Conservation (phyloP, 2,888 invertebrate species). For the Cistogaster globosa region DNA sequence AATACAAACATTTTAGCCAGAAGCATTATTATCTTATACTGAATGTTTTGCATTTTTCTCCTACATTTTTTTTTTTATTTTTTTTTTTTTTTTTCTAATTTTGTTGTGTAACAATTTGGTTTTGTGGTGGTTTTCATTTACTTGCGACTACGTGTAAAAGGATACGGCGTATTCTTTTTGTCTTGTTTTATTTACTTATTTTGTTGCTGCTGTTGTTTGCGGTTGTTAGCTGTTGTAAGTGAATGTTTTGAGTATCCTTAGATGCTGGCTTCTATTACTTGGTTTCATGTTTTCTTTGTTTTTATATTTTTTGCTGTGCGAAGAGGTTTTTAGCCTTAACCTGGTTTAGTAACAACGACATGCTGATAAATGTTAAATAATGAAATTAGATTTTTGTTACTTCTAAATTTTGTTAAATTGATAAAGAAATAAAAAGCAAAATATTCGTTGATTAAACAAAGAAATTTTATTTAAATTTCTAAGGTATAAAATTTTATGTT, state of each 20-base stretch:
- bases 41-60: conserved; percentile 4
- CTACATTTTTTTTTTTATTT: neutral
- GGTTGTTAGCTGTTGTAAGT: conserved; percentile 32
- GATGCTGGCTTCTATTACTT: conserved; percentile 39
- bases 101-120: conserved; percentile 34
- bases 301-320: neutral
- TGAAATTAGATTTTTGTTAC: conserved; percentile 30
- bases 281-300: conserved; percentile 20
- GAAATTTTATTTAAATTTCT: too few relatives aligned
- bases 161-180: neutral
- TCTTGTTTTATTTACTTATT: neutral
- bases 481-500: too few relatives aligned
- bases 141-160: conserved; percentile 24
- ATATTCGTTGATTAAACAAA: neutral
- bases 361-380: conserved; percentile 30
- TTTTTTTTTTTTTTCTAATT: neutral
- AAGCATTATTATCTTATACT: conserved; percentile 60
- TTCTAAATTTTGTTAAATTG: conserved; percentile 25
- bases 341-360: conserved; percentile 50
- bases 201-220: conserved; percentile 18
- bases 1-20: conserved; percentile 50
- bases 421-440: neutral
- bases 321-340: conserved; percentile 61
- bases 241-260: conserved; percentile 13
- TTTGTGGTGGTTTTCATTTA: conserved; percentile 32